These are phyloP conservation scores for Cotesia typhae DNA, from an alignment of 1,140 invertebrate species.

Conservation along the genomic window DNA sequence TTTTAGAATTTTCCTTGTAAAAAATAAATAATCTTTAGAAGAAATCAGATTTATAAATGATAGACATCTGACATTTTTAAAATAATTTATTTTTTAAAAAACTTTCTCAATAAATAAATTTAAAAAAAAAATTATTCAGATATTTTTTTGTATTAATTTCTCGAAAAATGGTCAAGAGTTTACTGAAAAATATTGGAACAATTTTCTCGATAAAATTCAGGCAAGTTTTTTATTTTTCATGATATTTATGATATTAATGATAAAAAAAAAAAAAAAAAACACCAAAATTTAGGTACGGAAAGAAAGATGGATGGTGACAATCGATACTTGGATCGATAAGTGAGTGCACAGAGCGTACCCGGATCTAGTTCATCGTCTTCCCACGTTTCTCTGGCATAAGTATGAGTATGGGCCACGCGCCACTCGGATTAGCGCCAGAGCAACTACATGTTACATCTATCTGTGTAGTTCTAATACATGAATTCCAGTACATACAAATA, in stretches of 20 bases:
- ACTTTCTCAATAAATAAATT: no score
- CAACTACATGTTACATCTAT: not conserved
- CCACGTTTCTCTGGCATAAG: conserved; percentile 27
- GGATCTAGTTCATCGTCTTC: conserved; percentile 38
- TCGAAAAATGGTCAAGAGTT: no score
- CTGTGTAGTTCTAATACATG: not conserved
- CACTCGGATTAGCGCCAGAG: conserved; percentile 26
- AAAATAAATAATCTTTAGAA: no score
- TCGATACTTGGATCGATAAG: conserved; percentile 25
- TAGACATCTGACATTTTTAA: no score
- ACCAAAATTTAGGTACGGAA: not conserved
- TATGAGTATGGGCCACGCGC: conserved; percentile 19
- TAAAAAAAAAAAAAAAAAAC: not conserved
- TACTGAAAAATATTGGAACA: no score
- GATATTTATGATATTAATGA: not conserved
- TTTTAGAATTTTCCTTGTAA: no score
- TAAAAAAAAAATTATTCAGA: no score
- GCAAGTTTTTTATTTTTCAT: not conserved
- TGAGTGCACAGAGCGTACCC: conserved; percentile 10
- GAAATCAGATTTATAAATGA: no score
- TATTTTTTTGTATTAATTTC: no score
- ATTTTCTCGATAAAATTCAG: no score
- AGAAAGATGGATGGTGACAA: conserved; percentile 16
- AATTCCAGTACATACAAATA: not conserved
- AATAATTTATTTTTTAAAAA: no score